Conservation (phyloP, 2,797 vertebrate genomes). For the Remorina albescens region DNA sequence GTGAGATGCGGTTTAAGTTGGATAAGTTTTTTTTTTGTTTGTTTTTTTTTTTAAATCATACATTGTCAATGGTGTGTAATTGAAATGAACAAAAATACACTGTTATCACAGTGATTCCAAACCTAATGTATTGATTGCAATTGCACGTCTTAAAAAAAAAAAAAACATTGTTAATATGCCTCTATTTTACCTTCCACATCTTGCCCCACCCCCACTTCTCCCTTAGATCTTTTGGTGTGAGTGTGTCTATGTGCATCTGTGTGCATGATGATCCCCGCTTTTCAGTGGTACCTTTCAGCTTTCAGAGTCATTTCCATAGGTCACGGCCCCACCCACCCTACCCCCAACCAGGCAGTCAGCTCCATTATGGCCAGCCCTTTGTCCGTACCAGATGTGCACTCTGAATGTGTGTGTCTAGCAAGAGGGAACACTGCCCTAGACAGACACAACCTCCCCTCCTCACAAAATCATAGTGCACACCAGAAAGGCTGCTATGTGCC, state of each 20-base stretch:
- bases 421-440: slow-evolving; percentile 32
- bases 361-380: slow-evolving; percentile 73
- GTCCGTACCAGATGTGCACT: slow-evolving; percentile 81
- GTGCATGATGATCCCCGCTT: slow-evolving; percentile 25
- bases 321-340: slow-evolving; percentile 58
- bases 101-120: too few relatives aligned
- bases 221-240: slow-evolving; percentile 22
- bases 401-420: slow-evolving; percentile 22
- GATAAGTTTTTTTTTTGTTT: too few relatives aligned
- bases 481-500: slow-evolving; percentile 29
- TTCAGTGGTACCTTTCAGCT: slow-evolving; percentile 52
- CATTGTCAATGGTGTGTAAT: too few relatives aligned
- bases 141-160: too few relatives aligned
- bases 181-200: not conserved
- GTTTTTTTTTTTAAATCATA: too few relatives aligned
- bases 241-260: not conserved
- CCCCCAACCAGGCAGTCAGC: slow-evolving; percentile 38
- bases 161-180: too few relatives aligned
- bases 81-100: too few relatives aligned
- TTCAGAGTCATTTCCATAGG: slow-evolving; percentile 82
- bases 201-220: slow-evolving; percentile 40
- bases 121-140: too few relatives aligned
- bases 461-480: slow-evolving; percentile 1
- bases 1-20: too few relatives aligned
- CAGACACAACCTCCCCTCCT: slow-evolving; percentile 30